Evolutionary conservation across 2,888 invertebrate species (phyloP).

Genomic region (Venusia cambrica): DNA sequence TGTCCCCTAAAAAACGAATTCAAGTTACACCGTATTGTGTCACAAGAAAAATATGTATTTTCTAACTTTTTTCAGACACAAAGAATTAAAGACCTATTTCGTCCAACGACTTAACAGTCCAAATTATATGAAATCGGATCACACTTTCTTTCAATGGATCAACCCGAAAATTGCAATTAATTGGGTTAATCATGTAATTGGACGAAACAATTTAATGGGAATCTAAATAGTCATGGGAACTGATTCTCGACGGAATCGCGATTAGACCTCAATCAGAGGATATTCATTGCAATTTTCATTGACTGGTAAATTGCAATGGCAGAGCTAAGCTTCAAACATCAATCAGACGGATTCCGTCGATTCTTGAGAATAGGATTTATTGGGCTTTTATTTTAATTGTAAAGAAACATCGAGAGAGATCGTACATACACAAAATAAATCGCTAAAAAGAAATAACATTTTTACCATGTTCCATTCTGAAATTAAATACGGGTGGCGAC

Average conservation of each 20-base stretch:
- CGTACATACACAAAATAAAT: neutral
- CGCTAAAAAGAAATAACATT: no score
- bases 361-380: constrained; percentile 37
- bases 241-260: constrained; percentile 53
- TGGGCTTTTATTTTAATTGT: constrained; percentile 19
- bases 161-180: constrained; percentile 27
- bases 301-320: constrained; percentile 71
- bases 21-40: no score
- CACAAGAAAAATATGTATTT: no score
- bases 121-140: constrained; percentile 63
- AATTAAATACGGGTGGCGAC: constrained; percentile 54
- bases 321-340: constrained; percentile 58
- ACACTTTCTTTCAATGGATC: constrained; percentile 20
- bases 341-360: constrained; percentile 49
- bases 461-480: no score
- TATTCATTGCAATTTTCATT: constrained; percentile 74
- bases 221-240: constrained; percentile 74
- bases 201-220: constrained; percentile 62
- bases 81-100: constrained; percentile 4
- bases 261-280: constrained; percentile 70
- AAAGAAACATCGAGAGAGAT: neutral
- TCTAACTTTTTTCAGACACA: no score
- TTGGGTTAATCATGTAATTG: constrained; percentile 58
- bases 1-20: no score
- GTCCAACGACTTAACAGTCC: constrained; percentile 45